These are phyloP conservation scores for Sula dactylatra DNA, from an alignment of 2,113 vertebrate genomes.

Conservation along the genomic window DNA sequence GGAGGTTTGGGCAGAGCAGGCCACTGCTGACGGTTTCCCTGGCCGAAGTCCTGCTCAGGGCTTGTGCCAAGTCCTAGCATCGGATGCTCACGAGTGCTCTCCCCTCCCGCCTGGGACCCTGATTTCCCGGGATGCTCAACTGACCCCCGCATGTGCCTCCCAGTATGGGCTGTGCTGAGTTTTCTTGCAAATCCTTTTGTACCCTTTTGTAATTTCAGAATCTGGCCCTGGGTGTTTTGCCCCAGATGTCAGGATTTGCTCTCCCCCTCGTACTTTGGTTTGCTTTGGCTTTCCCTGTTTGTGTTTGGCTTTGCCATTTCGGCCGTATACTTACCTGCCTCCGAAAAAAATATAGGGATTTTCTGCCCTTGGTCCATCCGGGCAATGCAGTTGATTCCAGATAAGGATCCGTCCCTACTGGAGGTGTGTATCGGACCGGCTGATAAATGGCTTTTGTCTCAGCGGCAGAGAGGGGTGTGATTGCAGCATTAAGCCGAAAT, in stretches of 20 bases:
- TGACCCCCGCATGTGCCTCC: neutral
- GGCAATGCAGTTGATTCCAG: neutral
- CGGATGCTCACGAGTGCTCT: neutral
- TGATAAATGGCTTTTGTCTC: constrained; percentile 77
- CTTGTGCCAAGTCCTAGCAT: neutral
- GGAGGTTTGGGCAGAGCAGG: neutral
- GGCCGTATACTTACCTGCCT: neutral
- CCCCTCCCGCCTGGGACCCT: neutral
- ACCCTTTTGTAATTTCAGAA: neutral
- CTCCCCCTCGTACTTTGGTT: neutral
- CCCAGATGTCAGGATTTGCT: neutral
- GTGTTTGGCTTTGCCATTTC: neutral
- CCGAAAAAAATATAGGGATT: neutral
- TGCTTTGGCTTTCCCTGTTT: neutral
- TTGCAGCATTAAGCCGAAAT: constrained; percentile 41
- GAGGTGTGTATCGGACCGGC: constrained; percentile 62
- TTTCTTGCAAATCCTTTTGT: neutral
- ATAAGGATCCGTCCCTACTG: constrained; percentile 65
- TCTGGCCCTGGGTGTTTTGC: neutral
- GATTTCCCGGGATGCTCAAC: neutral
- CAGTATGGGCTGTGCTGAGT: neutral
- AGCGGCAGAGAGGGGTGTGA: constrained; percentile 31
- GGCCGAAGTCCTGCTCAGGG: neutral
- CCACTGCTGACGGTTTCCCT: neutral
- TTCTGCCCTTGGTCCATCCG: neutral